Conservation (phyloP, 2,113 vertebrate genomes). For the Trachemys scripta region DNA sequence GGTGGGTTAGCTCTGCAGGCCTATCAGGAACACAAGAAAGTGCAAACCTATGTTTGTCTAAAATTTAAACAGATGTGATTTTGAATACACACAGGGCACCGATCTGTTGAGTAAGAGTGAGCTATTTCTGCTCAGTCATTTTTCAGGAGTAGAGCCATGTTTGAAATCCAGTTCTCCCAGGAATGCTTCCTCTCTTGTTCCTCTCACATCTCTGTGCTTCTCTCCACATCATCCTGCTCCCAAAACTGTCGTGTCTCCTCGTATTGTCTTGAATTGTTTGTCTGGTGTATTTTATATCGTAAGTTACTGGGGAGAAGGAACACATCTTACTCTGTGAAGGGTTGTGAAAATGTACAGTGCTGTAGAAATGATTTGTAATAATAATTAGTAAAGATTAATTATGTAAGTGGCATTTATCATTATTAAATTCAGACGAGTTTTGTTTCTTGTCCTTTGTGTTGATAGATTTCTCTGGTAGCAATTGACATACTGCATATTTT, state of each 20-base stretch:
- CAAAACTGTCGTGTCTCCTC: not conserved
- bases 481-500: not conserved
- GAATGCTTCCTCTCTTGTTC: not conserved
- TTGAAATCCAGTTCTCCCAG: not conserved
- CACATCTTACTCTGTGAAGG: not conserved
- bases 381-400: conserved; percentile 24
- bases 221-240: not conserved
- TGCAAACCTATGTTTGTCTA: not conserved
- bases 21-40: not conserved
- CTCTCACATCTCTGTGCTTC: not conserved
- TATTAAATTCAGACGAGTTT: conserved; percentile 47
- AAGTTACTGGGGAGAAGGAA: not conserved
- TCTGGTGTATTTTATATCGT: not conserved
- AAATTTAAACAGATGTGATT: not conserved
- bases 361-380: not conserved
- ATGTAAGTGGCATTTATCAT: conserved; percentile 28
- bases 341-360: not conserved
- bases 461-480: conserved; percentile 38
- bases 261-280: not conserved
- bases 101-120: not conserved
- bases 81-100: not conserved
- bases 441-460: conserved; percentile 20
- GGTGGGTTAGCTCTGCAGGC: not conserved
- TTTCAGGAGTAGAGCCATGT: not conserved
- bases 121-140: not conserved